Conservation (phyloP, 1,140 invertebrate species). For the Rhysida immarginata region DNA sequence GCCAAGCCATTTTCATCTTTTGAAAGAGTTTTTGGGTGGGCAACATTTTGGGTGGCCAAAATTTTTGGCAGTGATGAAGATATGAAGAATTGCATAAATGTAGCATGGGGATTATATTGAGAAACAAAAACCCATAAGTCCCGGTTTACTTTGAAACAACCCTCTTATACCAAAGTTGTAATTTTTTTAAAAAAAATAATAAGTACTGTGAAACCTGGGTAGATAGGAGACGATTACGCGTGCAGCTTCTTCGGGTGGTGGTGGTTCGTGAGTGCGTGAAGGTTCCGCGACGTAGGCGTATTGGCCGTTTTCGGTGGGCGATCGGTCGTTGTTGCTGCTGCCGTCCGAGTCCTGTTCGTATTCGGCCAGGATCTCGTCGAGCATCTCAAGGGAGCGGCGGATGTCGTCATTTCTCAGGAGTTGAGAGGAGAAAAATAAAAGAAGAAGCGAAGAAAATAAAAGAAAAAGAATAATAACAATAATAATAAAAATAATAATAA, state of each 20-base stretch:
- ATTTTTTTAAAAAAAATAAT: no score
- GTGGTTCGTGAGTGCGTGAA: neutral
- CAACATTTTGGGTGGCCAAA: no score
- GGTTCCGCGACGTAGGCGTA: neutral
- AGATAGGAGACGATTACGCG: neutral
- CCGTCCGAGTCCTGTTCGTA: neutral
- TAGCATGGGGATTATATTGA: no score
- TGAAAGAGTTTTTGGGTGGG: no score
- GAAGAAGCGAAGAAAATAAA: neutral
- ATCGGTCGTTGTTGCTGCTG: neutral
- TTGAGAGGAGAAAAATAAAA: neutral
- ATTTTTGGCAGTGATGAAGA: no score
- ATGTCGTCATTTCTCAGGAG: constrained; percentile 8
- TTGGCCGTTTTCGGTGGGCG: neutral
- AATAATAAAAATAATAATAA: no score
- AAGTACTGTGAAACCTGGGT: no score
- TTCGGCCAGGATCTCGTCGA: constrained; percentile 7
- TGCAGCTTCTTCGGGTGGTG: constrained; percentile 5
- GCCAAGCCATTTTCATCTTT: no score
- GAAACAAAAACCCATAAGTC: no score
- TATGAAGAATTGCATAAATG: no score
- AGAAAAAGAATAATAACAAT: neutral
- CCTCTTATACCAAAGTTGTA: no score
- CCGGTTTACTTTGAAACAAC: no score
- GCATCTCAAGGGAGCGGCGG: constrained; percentile 8